A percentile compares a stretch with the other conserved stretches of the same genome.
Conservation (phyloP, 2,888 invertebrate genomes). For the Patella caerulea region DNA sequence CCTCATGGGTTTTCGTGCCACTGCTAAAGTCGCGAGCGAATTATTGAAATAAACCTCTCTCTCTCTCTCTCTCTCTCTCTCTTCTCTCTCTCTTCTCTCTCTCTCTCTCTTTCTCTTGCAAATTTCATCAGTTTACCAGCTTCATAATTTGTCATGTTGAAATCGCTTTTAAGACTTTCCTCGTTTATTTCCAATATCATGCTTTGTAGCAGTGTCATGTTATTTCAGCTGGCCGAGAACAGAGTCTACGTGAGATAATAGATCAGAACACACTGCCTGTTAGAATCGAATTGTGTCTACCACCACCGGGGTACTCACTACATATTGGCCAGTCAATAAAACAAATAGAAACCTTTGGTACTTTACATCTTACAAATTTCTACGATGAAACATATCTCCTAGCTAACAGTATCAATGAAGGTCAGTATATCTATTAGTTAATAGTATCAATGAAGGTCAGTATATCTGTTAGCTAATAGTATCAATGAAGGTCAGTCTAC, state of each 20-base stretch:
- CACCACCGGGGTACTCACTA: background rate
- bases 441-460: too few relatives aligned
- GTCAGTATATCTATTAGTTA: background rate
- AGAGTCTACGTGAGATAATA: background rate
- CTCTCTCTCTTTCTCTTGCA: background rate
- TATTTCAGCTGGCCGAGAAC: background rate
- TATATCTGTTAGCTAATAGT: too few relatives aligned
- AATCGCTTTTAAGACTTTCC: background rate
- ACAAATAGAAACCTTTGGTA: background rate
- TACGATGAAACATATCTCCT: slow-evolving; percentile 1
- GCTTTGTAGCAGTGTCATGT: too few relatives aligned
- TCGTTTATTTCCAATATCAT: background rate
- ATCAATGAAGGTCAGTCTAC: too few relatives aligned
- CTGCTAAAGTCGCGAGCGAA: too few relatives aligned
- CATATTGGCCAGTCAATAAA: background rate
- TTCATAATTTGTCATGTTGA: background rate
- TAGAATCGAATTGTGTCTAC: background rate
- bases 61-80: too few relatives aligned
- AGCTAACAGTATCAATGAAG: slow-evolving; percentile 2
- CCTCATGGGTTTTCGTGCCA: too few relatives aligned
- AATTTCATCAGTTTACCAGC: background rate
- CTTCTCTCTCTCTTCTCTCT: too few relatives aligned
- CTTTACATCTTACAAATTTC: background rate
- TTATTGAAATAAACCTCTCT: too few relatives aligned
- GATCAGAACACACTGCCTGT: background rate